A percentile compares a stretch with the other conserved stretches of the same genome.
phyloP scores from a whole-genome alignment of 2,113 vertebrate species.

The Hyperopisus bebe region DNA sequence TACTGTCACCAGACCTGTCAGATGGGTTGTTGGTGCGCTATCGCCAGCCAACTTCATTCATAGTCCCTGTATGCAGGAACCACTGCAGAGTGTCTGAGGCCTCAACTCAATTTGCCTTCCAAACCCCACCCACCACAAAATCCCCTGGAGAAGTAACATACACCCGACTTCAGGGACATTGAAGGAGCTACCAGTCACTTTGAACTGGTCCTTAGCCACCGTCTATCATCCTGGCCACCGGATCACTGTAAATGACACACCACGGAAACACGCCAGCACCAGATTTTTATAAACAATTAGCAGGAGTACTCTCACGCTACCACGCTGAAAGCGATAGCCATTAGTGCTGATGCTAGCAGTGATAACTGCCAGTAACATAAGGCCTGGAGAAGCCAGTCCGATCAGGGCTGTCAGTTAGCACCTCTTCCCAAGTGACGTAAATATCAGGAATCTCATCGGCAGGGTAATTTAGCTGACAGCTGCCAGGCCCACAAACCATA shows the following conservation, averaged over 20 bases:
- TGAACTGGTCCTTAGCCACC: conserved; percentile 9
- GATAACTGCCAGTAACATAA: conserved; percentile 24
- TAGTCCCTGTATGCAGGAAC: neutral
- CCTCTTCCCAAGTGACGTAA: conserved; percentile 37
- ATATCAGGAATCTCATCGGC: conserved; percentile 31
- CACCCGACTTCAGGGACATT: conserved; percentile 6
- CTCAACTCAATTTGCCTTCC: conserved; percentile 20
- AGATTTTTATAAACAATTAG: neutral
- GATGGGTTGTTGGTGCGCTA: neutral
- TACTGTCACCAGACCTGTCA: neutral
- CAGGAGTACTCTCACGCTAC: neutral
- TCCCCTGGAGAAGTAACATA: conserved; percentile 2
- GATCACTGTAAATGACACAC: neutral
- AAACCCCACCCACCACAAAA: neutral
- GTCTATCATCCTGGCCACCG: neutral
- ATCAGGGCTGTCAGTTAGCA: conserved; percentile 32
- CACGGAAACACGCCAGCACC: neutral
- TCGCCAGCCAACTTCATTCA: neutral
- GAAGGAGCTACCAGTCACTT: conserved; percentile 10
- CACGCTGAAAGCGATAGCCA: neutral
- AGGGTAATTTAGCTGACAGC: conserved; percentile 36
- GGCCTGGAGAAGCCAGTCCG: conserved; percentile 23
- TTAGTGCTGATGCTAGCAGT: neutral
- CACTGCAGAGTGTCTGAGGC: neutral
- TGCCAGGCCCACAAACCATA: conserved; percentile 22